Evolutionary conservation across 1,140 invertebrate genomes (phyloP).

Genomic region (Muscidifurax raptorellus): DNA sequence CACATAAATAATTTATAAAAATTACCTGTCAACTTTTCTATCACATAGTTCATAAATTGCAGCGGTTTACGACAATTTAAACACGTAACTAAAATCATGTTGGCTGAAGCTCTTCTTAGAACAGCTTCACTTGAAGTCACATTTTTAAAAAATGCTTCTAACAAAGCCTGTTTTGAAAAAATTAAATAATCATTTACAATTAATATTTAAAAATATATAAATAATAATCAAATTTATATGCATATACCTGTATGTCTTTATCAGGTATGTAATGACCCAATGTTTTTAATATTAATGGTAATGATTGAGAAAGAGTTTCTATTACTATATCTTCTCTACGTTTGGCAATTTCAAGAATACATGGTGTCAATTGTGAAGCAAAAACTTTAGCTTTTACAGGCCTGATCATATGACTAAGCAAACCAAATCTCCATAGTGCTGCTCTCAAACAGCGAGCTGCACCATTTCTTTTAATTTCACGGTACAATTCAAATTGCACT

Average conservation of each 20-base stretch:
- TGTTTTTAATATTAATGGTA: slow-evolving; percentile 82
- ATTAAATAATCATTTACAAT: slow-evolving; percentile 14
- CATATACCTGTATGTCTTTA: slow-evolving; percentile 82
- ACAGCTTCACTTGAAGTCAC: slow-evolving; percentile 78
- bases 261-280: slow-evolving; percentile 85
- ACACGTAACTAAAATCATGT: slow-evolving; percentile 80
- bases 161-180: slow-evolving; percentile 73
- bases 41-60: slow-evolving; percentile 79
- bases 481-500: slow-evolving; percentile 87
- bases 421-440: slow-evolving; percentile 85
- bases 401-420: slow-evolving; percentile 81
- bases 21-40: slow-evolving; percentile 75
- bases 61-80: slow-evolving; percentile 80
- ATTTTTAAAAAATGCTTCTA: slow-evolving; percentile 82
- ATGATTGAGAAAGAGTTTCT: slow-evolving; percentile 82
- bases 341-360: slow-evolving; percentile 80
- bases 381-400: slow-evolving; percentile 87
- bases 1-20: slow-evolving; percentile 55
- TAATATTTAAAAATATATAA: slow-evolving; percentile 42
- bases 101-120: slow-evolving; percentile 80
- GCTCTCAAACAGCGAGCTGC: slow-evolving; percentile 81
- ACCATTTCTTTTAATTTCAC: slow-evolving; percentile 88
- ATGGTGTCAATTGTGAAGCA: slow-evolving; percentile 83
- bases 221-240: neutral
- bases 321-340: slow-evolving; percentile 84